Conservation (phyloP, 2,888 invertebrate species). For the Diarsia mendica region DNA sequence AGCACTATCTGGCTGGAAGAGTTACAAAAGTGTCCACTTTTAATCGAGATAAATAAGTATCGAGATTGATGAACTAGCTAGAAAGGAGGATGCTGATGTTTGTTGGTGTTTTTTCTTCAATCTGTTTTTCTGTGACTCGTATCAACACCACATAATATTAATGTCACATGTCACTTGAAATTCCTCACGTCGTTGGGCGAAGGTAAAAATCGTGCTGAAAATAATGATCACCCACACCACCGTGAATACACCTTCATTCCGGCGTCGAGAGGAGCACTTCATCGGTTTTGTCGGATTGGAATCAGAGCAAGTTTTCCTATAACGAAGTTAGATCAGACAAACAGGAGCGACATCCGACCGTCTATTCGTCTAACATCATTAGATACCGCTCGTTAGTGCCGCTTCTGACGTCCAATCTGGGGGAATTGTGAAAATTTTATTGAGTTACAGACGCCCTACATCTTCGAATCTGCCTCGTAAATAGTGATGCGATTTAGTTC, state of each 20-base stretch:
- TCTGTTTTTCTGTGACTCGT: neutral
- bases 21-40: conserved; percentile 25
- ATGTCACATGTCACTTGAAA: conserved; percentile 36
- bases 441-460: conserved; percentile 60
- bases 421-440: conserved; percentile 71
- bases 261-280: conserved; percentile 53
- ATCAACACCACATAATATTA: conserved; percentile 35
- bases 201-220: conserved; percentile 54
- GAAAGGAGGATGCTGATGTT: conserved; percentile 7
- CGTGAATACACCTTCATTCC: conserved; percentile 39
- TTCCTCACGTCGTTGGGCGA: conserved; percentile 31
- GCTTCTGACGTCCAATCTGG: conserved; percentile 68
- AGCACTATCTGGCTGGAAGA: conserved; percentile 4
- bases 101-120: neutral
- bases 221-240: conserved; percentile 46
- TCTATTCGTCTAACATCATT: conserved; percentile 75
- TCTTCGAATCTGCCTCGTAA: conserved; percentile 51
- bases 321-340: conserved; percentile 80
- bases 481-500: conserved; percentile 42
- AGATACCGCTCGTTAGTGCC: conserved; percentile 72
- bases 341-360: conserved; percentile 72
- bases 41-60: conserved; percentile 54
- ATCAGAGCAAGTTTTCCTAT: conserved; percentile 73
- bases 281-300: conserved; percentile 65
- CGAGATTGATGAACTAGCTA: conserved; percentile 47